These are phyloP conservation scores for Lytechinus pictus DNA, from an alignment of 35 echinoderm and acorn worm genomes.

Conservation along the genomic window DNA sequence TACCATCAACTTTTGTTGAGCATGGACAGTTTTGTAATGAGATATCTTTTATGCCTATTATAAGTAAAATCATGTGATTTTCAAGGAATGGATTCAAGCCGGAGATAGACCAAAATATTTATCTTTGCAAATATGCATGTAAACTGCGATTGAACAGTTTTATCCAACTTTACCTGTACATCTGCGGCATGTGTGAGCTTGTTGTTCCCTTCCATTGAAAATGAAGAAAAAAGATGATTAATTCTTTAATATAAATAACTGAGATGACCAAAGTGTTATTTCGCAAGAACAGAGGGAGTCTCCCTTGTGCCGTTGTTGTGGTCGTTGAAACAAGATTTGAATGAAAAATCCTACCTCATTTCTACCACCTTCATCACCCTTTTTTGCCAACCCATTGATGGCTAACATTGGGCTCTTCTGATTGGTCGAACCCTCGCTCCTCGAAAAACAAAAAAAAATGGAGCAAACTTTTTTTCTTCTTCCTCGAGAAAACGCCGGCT, in stretches of 20 bases:
- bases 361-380: background rate
- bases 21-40: no score
- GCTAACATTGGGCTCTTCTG: background rate
- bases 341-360: background rate
- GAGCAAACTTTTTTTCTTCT: background rate
- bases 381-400: background rate
- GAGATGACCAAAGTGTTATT: background rate
- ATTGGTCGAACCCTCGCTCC: background rate
- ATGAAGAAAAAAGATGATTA: background rate
- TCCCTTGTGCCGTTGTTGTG: background rate
- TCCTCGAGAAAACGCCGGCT: background rate
- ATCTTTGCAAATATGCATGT: background rate
- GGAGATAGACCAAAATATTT: background rate
- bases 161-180: background rate
- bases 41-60: no score
- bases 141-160: background rate
- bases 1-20: no score
- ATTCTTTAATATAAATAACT: background rate
- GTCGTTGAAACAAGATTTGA: background rate
- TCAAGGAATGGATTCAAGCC: background rate
- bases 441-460: background rate
- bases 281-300: background rate
- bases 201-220: slow-evolving; percentile 17
- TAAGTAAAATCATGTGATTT: no score
- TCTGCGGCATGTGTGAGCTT: slow-evolving; percentile 29